phyloP scores from a whole-genome alignment of 2,113 vertebrate genomes.

The Ia io region DNA sequence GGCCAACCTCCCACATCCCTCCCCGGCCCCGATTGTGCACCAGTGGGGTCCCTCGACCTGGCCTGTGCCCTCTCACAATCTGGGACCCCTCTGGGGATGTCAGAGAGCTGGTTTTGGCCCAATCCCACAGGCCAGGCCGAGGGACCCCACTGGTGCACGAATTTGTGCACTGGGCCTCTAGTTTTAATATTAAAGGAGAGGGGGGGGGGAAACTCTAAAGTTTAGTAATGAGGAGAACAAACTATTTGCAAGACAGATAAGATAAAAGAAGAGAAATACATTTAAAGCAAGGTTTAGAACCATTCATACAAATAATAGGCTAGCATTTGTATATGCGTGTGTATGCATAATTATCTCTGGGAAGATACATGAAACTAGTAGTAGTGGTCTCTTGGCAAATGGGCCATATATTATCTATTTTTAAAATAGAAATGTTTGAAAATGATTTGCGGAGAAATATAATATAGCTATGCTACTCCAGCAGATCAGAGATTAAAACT shows the following conservation, averaged over 20 bases:
- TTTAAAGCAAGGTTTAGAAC: background rate
- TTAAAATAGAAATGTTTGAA: background rate
- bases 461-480: background rate
- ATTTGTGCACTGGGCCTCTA: too few relatives aligned
- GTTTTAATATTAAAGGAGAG: constrained; percentile 41
- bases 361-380: background rate
- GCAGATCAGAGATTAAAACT: background rate
- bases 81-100: too few relatives aligned
- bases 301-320: background rate
- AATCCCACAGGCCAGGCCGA: too few relatives aligned
- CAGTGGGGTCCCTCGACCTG: too few relatives aligned
- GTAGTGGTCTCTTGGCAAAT: background rate
- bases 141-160: too few relatives aligned
- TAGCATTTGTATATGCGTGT: background rate
- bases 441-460: background rate
- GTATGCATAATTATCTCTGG: background rate
- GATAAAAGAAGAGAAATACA: constrained; percentile 2
- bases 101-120: too few relatives aligned
- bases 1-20: too few relatives aligned
- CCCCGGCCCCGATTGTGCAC: too few relatives aligned
- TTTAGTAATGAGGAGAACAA: constrained; percentile 31
- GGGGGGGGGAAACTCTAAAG: background rate
- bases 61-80: too few relatives aligned
- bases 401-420: background rate
- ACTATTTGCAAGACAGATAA: background rate